These are phyloP conservation scores for Plestiodon gilberti DNA, from an alignment of 2,113 vertebrate genomes.

Conservation along the genomic window DNA sequence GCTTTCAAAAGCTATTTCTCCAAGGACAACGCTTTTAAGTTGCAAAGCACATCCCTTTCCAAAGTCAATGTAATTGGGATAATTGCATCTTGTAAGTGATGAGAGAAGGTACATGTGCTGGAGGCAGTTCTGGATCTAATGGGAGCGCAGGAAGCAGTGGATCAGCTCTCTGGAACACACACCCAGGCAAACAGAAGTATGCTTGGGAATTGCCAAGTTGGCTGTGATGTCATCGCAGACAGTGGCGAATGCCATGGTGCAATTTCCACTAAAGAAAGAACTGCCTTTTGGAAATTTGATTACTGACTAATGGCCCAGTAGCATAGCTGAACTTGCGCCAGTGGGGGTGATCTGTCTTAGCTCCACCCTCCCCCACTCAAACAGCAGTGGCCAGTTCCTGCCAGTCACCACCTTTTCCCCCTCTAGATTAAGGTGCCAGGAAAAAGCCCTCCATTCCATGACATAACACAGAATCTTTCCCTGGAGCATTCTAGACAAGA, in stretches of 20 bases:
- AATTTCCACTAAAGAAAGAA: background rate
- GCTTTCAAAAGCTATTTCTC: conserved; percentile 10
- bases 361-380: no score
- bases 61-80: conserved; percentile 4
- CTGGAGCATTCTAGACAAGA: no score
- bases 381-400: background rate
- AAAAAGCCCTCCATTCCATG: no score
- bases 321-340: no score
- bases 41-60: background rate
- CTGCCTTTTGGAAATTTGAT: background rate
- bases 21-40: conserved; percentile 21
- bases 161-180: background rate
- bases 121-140: background rate
- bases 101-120: background rate
- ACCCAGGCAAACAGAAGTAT: background rate
- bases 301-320: no score
- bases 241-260: background rate
- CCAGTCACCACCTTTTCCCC: no score
- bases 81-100: background rate
- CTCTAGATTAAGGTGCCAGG: no score
- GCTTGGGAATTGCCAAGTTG: background rate
- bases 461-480: no score
- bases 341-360: no score
- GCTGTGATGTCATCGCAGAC: no score
- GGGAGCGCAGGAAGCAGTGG: background rate